These are phyloP conservation scores for Platalea minor DNA, from an alignment of 2,797 vertebrate species.

Conservation along the genomic window DNA sequence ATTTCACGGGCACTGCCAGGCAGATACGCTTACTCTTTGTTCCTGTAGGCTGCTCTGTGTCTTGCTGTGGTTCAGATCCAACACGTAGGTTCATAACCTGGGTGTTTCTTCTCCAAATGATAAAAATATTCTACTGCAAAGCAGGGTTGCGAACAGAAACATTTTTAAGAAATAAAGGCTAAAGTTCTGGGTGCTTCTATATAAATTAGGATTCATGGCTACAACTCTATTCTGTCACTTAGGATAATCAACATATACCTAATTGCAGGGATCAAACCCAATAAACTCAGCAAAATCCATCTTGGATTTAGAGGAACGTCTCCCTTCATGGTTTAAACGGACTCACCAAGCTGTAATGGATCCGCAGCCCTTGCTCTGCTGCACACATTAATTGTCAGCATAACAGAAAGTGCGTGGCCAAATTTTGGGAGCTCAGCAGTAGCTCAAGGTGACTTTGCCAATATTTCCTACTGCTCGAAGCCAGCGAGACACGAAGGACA, in stretches of 20 bases:
- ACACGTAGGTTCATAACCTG: not conserved
- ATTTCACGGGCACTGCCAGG: not conserved
- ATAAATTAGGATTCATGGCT: slow-evolving; percentile 75
- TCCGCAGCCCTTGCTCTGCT: not conserved
- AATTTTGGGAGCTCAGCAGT: not conserved
- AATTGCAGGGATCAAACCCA: not conserved
- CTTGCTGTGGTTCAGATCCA: not conserved
- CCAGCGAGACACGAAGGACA: not conserved
- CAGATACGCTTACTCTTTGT: not conserved
- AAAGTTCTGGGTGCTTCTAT: slow-evolving; percentile 75
- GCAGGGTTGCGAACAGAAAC: not conserved
- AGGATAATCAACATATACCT: not conserved
- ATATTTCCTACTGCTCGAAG: not conserved
- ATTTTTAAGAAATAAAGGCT: slow-evolving; percentile 47
- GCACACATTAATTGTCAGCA: not conserved
- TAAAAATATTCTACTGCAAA: not conserved
- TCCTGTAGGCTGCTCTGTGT: not conserved
- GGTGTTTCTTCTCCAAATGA: not conserved
- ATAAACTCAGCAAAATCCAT: not conserved
- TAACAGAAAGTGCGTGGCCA: not conserved
- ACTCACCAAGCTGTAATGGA: not conserved
- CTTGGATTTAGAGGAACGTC: not conserved
- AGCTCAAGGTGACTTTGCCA: slow-evolving; percentile 22
- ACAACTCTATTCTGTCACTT: not conserved
- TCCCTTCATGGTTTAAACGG: not conserved